These are phyloP conservation scores for Anthopleura xanthogrammica DNA, from an alignment of 92 coral and sea anemone genomes.

Conservation along the genomic window DNA sequence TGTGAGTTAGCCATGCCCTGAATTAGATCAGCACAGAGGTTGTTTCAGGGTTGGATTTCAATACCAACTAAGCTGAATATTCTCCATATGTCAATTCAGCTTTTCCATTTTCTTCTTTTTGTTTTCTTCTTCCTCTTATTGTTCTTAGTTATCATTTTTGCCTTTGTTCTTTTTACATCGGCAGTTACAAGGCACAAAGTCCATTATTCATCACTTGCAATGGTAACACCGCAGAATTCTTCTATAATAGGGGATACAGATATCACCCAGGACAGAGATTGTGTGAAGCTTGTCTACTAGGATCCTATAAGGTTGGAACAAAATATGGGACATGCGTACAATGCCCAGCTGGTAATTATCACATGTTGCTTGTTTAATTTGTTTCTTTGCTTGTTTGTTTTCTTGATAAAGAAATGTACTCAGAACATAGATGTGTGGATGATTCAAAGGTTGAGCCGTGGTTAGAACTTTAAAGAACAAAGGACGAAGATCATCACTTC, in stretches of 20 bases:
- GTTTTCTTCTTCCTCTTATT: neutral
- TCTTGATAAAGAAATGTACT: too few species aligned
- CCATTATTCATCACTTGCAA: neutral
- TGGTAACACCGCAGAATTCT: neutral
- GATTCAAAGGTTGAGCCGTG: too few species aligned
- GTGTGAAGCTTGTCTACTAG: neutral
- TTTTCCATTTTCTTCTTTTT: neutral
- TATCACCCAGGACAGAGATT: neutral
- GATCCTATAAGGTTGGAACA: constrained; percentile 7
- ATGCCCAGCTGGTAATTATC: constrained; percentile 4
- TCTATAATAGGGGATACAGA: neutral
- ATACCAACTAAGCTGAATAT: too few species aligned
- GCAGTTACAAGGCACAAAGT: neutral
- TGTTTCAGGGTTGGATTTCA: too few species aligned
- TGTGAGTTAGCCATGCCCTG: too few species aligned
- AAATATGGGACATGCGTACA: neutral
- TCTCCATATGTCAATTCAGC: too few species aligned
- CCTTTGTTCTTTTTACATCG: neutral
- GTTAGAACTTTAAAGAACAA: too few species aligned
- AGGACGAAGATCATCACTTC: too few species aligned
- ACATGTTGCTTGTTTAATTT: too few species aligned
- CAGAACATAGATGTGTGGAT: too few species aligned
- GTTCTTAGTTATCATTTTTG: neutral
- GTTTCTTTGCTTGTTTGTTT: too few species aligned
- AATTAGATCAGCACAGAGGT: too few species aligned